phyloP scores from a whole-genome alignment of 2,797 vertebrate genomes.

The Echiichthys vipera region DNA sequence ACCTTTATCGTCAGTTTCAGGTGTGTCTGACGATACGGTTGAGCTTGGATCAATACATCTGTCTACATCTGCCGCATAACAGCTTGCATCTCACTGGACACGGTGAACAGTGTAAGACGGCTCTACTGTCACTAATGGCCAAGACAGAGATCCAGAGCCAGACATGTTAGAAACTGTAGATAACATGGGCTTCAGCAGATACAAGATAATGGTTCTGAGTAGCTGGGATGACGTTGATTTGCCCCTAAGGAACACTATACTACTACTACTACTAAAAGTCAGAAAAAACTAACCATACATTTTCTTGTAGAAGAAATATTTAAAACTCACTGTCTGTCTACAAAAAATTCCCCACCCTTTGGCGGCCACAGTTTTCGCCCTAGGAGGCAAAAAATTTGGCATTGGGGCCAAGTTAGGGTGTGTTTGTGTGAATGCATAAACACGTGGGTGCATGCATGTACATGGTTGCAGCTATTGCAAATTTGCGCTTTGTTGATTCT shows the following conservation, averaged over 20 bases:
- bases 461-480: too few species aligned
- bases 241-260: too few species aligned
- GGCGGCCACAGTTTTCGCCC: too few species aligned
- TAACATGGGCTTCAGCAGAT: background rate
- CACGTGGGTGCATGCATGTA: too few species aligned
- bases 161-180: background rate
- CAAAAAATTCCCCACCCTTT: too few species aligned
- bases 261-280: too few species aligned
- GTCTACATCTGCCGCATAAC: background rate
- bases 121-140: background rate
- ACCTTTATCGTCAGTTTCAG: slow-evolving; percentile 6
- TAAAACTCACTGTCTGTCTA: too few species aligned
- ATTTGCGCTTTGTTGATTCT: too few species aligned
- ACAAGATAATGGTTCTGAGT: background rate
- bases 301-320: background rate
- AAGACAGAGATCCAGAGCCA: background rate
- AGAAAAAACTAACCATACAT: background rate
- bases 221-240: background rate
- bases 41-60: slow-evolving; percentile 20
- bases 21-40: background rate
- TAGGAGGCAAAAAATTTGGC: too few species aligned
- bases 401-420: too few species aligned
- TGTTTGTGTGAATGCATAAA: too few species aligned
- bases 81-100: slow-evolving; percentile 2
- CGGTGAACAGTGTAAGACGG: background rate